Conservation (phyloP, 2,113 vertebrate species). For the Acinonyx jubatus region DNA sequence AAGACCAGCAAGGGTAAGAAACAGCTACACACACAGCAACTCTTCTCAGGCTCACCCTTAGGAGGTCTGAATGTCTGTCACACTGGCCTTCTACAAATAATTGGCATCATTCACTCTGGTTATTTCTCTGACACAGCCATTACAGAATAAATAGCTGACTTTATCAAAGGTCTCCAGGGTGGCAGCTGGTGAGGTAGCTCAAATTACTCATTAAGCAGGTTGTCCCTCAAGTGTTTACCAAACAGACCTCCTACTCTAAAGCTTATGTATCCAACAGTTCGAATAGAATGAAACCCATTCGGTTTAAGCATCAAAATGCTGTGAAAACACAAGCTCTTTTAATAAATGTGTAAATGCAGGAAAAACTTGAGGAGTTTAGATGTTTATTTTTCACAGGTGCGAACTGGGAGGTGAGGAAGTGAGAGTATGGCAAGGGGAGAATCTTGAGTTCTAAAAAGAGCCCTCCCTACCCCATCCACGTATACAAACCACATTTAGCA, state of each 20-base stretch:
- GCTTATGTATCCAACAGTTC: not conserved
- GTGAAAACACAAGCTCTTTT: not conserved
- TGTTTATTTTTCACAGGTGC: not conserved
- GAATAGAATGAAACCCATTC: slow-evolving; percentile 33
- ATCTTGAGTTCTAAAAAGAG: not conserved
- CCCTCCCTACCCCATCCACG: not conserved
- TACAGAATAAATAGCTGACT: slow-evolving; percentile 58
- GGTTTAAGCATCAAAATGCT: not conserved
- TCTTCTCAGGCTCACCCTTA: not conserved
- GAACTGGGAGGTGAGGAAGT: not conserved
- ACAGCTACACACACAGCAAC: not conserved
- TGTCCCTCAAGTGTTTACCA: slow-evolving; percentile 5
- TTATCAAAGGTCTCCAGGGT: slow-evolving; percentile 34
- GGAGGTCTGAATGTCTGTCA: not conserved
- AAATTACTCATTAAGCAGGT: slow-evolving; percentile 64
- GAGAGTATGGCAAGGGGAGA: not conserved
- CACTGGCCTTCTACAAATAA: slow-evolving; percentile 56
- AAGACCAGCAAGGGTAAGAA: not conserved
- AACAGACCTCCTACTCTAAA: slow-evolving; percentile 31
- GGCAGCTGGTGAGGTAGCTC: slow-evolving; percentile 13
- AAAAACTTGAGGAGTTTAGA: not conserved
- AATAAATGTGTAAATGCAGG: not conserved
- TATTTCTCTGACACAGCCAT: not conserved
- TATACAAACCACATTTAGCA: not conserved
- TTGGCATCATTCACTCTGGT: not conserved